Conservation (phyloP, 2,888 invertebrate genomes). For the Mesochorus sp. region DNA sequence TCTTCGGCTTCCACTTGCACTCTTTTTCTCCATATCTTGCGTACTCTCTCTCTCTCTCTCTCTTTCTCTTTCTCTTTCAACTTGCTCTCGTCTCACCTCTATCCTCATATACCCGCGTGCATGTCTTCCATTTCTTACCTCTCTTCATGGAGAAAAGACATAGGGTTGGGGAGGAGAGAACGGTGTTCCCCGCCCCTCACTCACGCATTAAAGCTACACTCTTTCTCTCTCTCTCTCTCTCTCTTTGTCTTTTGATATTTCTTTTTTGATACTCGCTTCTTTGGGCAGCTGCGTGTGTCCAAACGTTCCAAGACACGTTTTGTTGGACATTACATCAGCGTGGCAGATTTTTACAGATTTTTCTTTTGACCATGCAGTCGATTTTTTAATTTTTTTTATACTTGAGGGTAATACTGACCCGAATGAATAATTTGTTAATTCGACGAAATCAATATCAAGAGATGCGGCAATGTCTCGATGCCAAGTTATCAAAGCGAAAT, state of each 20-base stretch:
- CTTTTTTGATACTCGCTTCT: slow-evolving; percentile 37
- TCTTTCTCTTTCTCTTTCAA: slow-evolving; percentile 40
- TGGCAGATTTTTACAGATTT: too few species aligned
- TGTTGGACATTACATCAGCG: neutral
- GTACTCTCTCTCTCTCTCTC: too few species aligned
- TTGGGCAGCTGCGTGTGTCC: slow-evolving; percentile 46
- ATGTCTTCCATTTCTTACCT: slow-evolving; percentile 46
- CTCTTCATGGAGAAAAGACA: slow-evolving; percentile 7
- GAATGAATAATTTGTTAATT: too few species aligned
- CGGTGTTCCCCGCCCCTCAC: slow-evolving; percentile 43
- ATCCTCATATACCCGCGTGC: slow-evolving; percentile 29
- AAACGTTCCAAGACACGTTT: slow-evolving; percentile 14
- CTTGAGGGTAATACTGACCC: too few species aligned
- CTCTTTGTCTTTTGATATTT: slow-evolving; percentile 4
- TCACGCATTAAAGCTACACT: slow-evolving; percentile 9
- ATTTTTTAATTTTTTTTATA: neutral
- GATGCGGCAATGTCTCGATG: too few species aligned
- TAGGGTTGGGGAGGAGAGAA: slow-evolving; percentile 14
- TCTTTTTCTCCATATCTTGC: too few species aligned
- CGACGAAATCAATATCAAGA: too few species aligned
- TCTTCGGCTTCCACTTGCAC: slow-evolving; percentile 45
- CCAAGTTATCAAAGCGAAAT: too few species aligned
- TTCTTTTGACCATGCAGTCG: neutral
- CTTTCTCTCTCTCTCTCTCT: slow-evolving; percentile 19
- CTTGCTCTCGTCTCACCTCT: slow-evolving; percentile 10